Evolutionary conservation across 2,797 vertebrate genomes (phyloP).

Genomic region (Acestrorhynchus altus): DNA sequence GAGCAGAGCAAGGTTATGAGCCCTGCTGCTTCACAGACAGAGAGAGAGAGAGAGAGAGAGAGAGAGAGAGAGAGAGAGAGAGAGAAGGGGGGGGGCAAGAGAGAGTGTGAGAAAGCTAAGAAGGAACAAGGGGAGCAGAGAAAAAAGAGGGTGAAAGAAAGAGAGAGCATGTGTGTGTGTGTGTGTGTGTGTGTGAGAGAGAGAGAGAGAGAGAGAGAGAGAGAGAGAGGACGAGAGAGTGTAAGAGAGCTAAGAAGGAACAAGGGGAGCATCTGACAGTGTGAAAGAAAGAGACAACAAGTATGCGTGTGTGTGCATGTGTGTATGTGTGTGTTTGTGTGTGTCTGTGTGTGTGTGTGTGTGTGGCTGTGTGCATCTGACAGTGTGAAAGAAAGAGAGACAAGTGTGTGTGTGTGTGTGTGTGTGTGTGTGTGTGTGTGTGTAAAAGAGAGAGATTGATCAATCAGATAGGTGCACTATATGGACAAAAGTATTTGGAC

Average conservation of each 20-base stretch:
- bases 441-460: no score
- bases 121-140: neutral
- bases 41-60: slow-evolving; percentile 18
- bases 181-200: neutral
- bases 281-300: no score
- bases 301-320: no score
- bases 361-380: no score
- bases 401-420: no score
- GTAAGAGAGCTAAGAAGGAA: neutral
- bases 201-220: neutral
- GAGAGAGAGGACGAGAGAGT: neutral
- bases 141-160: neutral
- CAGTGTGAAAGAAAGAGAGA: no score
- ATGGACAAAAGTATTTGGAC: no score
- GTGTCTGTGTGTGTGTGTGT: no score
- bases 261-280: neutral
- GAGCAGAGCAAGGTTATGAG: slow-evolving; percentile 48
- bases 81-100: neutral
- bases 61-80: neutral
- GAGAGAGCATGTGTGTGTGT: neutral
- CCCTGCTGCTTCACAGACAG: slow-evolving; percentile 44
- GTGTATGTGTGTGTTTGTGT: no score
- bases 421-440: no score
- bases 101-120: neutral
- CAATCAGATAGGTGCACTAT: no score